Conservation (phyloP, 2,113 vertebrate genomes). For the Dissostichus mawsoni region DNA sequence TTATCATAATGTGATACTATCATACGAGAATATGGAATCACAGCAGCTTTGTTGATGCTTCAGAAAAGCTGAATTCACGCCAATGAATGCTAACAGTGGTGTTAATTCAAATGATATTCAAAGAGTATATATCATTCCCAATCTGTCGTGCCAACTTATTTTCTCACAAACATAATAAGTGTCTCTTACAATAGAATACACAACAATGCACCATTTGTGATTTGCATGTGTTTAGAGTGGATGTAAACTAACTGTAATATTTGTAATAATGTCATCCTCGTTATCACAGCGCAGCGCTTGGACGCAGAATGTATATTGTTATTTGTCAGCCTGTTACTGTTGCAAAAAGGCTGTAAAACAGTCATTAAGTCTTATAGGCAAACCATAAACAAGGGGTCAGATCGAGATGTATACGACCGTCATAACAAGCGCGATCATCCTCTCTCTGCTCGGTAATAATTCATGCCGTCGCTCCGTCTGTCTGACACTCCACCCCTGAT, state of each 20-base stretch:
- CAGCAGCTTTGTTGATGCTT: no score
- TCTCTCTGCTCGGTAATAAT: slow-evolving; percentile 51
- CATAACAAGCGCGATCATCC: slow-evolving; percentile 63
- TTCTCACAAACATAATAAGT: no score
- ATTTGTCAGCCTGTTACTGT: slow-evolving; percentile 28
- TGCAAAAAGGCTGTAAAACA: slow-evolving; percentile 58
- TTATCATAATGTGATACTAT: no score
- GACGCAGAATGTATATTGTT: slow-evolving; percentile 24
- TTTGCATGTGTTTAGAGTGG: background rate
- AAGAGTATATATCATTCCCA: no score
- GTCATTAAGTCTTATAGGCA: slow-evolving; percentile 69
- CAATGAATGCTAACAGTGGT: no score
- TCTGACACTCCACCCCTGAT: slow-evolving; percentile 36
- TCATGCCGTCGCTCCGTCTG: slow-evolving; percentile 18
- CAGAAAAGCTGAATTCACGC: no score
- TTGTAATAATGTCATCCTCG: background rate
- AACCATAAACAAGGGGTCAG: slow-evolving; percentile 65
- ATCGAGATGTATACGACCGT: slow-evolving; percentile 41
- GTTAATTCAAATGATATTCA: no score
- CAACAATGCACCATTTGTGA: background rate
- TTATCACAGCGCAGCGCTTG: slow-evolving; percentile 3
- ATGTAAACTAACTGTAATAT: background rate
- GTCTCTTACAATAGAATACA: no score
- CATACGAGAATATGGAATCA: no score
- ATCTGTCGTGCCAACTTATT: no score